Evolutionary conservation across 2,888 invertebrate species (phyloP), one percentile per base, ranked within the genome.

Genomic region (Junonia oenone): DNA sequence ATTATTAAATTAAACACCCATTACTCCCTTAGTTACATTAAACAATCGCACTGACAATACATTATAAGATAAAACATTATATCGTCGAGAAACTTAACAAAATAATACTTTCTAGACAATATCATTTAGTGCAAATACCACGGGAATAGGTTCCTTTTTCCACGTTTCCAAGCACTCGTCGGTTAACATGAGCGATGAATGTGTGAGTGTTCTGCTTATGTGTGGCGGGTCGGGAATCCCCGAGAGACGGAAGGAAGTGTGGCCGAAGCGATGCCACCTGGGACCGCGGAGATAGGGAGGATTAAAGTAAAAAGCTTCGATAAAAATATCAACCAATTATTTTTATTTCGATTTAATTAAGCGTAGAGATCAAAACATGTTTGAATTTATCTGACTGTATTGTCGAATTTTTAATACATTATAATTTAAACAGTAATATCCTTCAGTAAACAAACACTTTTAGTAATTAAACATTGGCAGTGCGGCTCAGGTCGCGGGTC

Each of bases 381-480:
- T 22, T 17, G 14, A 13, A 46, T 14, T n/a, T 13, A 26, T 14
- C 17, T 5, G 19, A 33, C 47, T n/a, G 31, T 8, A 47, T 33
- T 48, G 31, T 54, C 40, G 37, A 17, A 19, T 54, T 47, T 38
- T 29, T 37, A 15, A 5, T 13, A 38, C 9, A 17, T 54, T 2
- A 49, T 35, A 49, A 22, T 47, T 35, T 53, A 43, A 33, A 11
- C 11, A 51, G 55, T 51, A 59, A 61, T 59, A 58, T 60, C 58
- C 61, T 29, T 53, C 33, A 58, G 81, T 74, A 75, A 78, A 80
- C 75, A 78, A 74, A 85, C 84, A 87, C 87, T 85, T 86, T 84
- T 79, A 84, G 87, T 88, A 89, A 89, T 89, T 88, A 87, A 87
- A 81, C 84, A 84, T 80, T 79, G 81, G 77, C 79, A 80, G 78